A percentile compares a stretch with the other conserved stretches of the same genome.
Conservation (phyloP, 2,113 vertebrate species). For the Sialia sialis region DNA sequence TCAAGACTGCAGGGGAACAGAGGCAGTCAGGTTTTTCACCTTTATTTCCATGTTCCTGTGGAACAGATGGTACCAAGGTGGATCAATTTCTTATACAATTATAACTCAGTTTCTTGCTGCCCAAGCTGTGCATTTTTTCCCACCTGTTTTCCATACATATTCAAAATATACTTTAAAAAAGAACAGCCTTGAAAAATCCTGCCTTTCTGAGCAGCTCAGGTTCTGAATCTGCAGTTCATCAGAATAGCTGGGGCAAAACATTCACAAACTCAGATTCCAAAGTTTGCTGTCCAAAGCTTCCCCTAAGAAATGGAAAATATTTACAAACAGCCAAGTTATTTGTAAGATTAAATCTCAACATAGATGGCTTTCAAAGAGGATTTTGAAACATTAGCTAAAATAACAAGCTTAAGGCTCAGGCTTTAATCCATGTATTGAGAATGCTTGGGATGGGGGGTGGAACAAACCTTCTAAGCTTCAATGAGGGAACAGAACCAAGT, state of each 20-base stretch:
- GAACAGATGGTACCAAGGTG: neutral
- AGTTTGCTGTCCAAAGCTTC: neutral
- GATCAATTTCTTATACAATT: neutral
- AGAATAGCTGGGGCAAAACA: neutral
- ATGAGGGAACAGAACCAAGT: neutral
- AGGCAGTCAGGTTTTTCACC: neutral
- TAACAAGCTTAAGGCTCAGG: neutral
- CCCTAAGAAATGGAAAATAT: slow-evolving; percentile 3
- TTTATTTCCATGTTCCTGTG: neutral
- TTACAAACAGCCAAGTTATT: neutral
- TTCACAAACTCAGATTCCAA: neutral
- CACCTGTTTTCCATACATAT: neutral
- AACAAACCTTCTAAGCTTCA: neutral
- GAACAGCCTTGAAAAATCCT: neutral
- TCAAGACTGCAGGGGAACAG: neutral
- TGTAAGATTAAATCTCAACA: slow-evolving; percentile 10
- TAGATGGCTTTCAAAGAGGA: neutral
- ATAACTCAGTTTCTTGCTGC: neutral
- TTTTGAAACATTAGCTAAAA: slow-evolving; percentile 28
- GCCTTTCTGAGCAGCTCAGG: neutral
- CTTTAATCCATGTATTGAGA: neutral
- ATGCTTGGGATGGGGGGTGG: neutral
- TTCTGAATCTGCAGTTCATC: neutral
- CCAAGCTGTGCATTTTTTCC: neutral
- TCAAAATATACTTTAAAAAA: neutral